Conservation (phyloP, 1,140 invertebrate species). For the Elymnias hypermnestra region DNA sequence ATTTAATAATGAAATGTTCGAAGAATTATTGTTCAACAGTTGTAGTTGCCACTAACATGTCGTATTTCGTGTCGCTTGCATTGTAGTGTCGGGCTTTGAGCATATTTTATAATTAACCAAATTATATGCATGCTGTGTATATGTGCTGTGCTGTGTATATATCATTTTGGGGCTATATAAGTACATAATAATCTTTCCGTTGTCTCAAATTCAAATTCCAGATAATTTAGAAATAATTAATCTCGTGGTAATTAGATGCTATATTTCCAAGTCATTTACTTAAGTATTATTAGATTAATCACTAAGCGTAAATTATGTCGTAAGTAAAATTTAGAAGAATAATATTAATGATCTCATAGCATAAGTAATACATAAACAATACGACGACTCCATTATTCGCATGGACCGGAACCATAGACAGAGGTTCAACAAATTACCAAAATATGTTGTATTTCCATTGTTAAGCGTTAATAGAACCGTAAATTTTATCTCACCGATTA, state of each 20-base stretch:
- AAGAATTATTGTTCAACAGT: conserved; percentile 2
- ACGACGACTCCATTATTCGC: conserved; percentile 45
- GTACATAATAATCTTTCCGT: too few species aligned
- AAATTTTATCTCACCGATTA: too few species aligned
- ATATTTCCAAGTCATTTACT: neutral
- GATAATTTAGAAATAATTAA: neutral
- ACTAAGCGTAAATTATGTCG: conserved; percentile 23
- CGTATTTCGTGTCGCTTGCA: neutral
- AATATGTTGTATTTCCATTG: too few species aligned
- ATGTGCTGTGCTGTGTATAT: too few species aligned
- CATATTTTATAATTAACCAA: too few species aligned
- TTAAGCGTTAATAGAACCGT: too few species aligned
- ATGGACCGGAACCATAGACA: too few species aligned
- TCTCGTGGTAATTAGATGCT: neutral
- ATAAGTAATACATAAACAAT: conserved; percentile 34
- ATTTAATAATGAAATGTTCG: conserved; percentile 3
- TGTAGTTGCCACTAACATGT: conserved; percentile 8
- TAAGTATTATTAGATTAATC: conserved; percentile 5
- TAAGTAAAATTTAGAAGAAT: conserved; percentile 15
- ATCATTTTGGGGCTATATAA: too few species aligned
- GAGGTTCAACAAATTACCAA: too few species aligned
- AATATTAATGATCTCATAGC: conserved; percentile 31
- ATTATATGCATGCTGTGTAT: too few species aligned
- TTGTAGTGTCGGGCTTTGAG: too few species aligned
- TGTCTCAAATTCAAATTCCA: too few species aligned